Evolutionary conservation across 2,888 invertebrate species (phyloP).

Genomic region (Microctonus hyperodae): DNA sequence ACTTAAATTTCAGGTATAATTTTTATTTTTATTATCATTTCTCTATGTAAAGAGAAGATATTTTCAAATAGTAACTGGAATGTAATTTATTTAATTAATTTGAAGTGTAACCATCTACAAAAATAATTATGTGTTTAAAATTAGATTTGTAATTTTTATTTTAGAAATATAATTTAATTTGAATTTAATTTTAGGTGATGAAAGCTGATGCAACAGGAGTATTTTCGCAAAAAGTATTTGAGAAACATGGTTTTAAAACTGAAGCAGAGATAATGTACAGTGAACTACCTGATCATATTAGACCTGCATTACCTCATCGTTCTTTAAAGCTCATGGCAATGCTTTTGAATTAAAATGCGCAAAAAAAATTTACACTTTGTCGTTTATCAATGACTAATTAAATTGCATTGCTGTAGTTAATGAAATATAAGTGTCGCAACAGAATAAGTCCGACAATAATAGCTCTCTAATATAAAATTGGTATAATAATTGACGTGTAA

Average conservation of each 20-base stretch:
- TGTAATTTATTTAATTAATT: too few relatives aligned
- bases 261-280: constrained; percentile 73
- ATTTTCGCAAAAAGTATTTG: constrained; percentile 79
- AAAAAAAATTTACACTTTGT: not conserved
- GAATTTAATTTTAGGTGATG: constrained; percentile 68
- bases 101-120: too few relatives aligned
- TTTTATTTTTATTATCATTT: too few relatives aligned
- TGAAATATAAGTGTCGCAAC: constrained; percentile 49
- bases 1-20: constrained; percentile 11
- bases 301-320: constrained; percentile 74
- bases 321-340: constrained; percentile 74
- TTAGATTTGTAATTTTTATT: too few relatives aligned
- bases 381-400: constrained; percentile 18
- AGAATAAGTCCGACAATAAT: constrained; percentile 58
- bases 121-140: too few relatives aligned
- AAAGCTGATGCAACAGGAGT: constrained; percentile 84
- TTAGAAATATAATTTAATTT: too few relatives aligned
- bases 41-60: too few relatives aligned
- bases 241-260: constrained; percentile 72
- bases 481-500: constrained; percentile 28
- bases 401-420: constrained; percentile 44
- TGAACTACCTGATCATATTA: constrained; percentile 75
- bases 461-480: constrained; percentile 47
- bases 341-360: constrained; percentile 46
- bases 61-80: too few relatives aligned